phyloP scores from a whole-genome alignment of 1,140 invertebrate genomes.

The Aleiodes sp. region DNA sequence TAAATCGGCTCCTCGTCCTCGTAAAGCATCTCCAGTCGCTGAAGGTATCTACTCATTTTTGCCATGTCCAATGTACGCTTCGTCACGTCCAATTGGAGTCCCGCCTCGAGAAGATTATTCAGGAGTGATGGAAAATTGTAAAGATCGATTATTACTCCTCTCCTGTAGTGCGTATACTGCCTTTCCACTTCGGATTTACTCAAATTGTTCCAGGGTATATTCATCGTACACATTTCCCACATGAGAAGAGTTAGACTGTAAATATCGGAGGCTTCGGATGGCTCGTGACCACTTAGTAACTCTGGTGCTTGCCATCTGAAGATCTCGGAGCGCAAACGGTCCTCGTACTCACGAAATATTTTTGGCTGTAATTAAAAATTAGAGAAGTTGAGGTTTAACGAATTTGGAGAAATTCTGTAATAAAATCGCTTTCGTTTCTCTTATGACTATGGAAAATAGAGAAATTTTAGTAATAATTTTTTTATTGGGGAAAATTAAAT shows the following conservation, averaged over 20 bases:
- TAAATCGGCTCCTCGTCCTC: slow-evolving; percentile 44
- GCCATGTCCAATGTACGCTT: slow-evolving; percentile 53
- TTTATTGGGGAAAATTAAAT: too few species aligned
- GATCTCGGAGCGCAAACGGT: slow-evolving; percentile 47
- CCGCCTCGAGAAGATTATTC: slow-evolving; percentile 47
- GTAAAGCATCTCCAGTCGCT: slow-evolving; percentile 51
- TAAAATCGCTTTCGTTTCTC: too few species aligned
- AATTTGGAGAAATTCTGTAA: too few species aligned
- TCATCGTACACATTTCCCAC: slow-evolving; percentile 56
- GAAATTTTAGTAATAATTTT: too few species aligned
- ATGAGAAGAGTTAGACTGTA: slow-evolving; percentile 51
- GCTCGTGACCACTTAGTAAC: slow-evolving; percentile 36
- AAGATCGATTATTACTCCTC: slow-evolving; percentile 40
- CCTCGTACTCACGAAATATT: slow-evolving; percentile 38
- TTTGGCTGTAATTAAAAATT: slow-evolving; percentile 39
- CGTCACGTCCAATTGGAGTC: slow-evolving; percentile 44
- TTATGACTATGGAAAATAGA: too few species aligned
- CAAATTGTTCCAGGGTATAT: slow-evolving; percentile 47
- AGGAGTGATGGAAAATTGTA: slow-evolving; percentile 49
- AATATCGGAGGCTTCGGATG: slow-evolving; percentile 44
- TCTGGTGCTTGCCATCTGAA: slow-evolving; percentile 54
- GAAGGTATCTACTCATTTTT: slow-evolving; percentile 48
- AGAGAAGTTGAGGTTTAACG: too few species aligned
- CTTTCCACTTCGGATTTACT: slow-evolving; percentile 43
- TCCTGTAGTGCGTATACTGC: slow-evolving; percentile 42